Conservation (phyloP, 2,888 invertebrate genomes). For the Drosophila nigritarsus region DNA sequence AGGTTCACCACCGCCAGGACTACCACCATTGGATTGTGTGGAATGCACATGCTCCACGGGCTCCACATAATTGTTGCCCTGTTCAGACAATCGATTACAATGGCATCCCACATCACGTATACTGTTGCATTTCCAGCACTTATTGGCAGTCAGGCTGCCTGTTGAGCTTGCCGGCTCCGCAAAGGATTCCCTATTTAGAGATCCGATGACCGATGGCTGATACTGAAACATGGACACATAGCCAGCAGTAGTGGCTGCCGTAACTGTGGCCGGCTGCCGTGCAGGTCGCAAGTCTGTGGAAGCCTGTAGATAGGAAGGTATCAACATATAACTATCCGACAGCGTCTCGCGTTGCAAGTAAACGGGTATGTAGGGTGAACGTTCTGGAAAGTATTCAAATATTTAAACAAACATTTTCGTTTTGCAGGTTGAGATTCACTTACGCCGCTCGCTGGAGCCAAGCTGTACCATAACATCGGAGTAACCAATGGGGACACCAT, state of each 20-base stretch:
- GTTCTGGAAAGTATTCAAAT: slow-evolving; percentile 24
- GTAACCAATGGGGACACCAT: slow-evolving; percentile 46
- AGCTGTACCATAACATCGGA: slow-evolving; percentile 46
- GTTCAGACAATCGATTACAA: slow-evolving; percentile 32
- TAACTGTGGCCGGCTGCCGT: slow-evolving; percentile 19
- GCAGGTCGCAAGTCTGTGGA: slow-evolving; percentile 22
- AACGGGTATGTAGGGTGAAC: slow-evolving; percentile 45
- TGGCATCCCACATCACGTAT: slow-evolving; percentile 39
- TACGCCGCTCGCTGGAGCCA: slow-evolving; percentile 52
- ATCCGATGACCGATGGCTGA: slow-evolving; percentile 20
- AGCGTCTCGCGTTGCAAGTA: slow-evolving; percentile 46
- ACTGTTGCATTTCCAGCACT: slow-evolving; percentile 51
- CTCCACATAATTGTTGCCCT: slow-evolving; percentile 7
- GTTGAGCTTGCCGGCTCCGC: slow-evolving; percentile 53
- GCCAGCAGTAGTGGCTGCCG: slow-evolving; percentile 9
- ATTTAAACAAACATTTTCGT: neutral
- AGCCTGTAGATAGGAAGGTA: slow-evolving; percentile 40
- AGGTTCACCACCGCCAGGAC: slow-evolving; percentile 33
- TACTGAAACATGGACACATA: slow-evolving; percentile 45
- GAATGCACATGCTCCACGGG: slow-evolving; percentile 59
- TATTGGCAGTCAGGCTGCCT: slow-evolving; percentile 14
- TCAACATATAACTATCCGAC: slow-evolving; percentile 56
- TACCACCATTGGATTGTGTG: slow-evolving; percentile 50
- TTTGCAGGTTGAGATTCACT: slow-evolving; percentile 22
- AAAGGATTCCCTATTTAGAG: slow-evolving; percentile 39